Base-by-base conservation (phyloP, 1,140 invertebrate genomes). In the Samia ricini region DNA sequence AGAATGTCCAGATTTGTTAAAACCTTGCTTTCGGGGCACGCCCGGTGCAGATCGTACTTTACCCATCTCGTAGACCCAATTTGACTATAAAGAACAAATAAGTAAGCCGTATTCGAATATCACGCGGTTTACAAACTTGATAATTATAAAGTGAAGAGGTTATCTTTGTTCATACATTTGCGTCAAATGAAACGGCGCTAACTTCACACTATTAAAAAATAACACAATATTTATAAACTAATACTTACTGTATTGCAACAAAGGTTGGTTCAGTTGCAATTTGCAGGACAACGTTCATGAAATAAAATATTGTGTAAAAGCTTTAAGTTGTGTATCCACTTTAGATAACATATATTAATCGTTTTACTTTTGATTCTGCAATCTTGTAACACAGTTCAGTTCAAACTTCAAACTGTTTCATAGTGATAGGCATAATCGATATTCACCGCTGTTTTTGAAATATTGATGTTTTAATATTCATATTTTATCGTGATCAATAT, bases 1-100 rank as follows among this genome's bases (percentile, higher is more conserved):
- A 54, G 96, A 97, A 89, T 97, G 96, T 20, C 92, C 93, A 29
- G 95, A 95, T 70, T 93, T 93, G 74, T 96, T 96, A 72, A 96
- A 94, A 10, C 95, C 95, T 91, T 96, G 92, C 72, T 94, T 95
- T 3, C 95, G 93, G 83, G 95, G 95, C 15, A 93, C 90, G 60
- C 95, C 94, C 69, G 92, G 83, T 3, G 91, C 85, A 58, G 93
- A 94, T 61, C 93, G 92, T 76, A 94, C 93, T 91, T 96, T 96
- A 24, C 93, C 92, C 95, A 96, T 96, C 57, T 55, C 90, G 7
- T 22, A 63, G 50, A 42, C 55, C 36, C 58, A 68, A 33, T 26
- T 58, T 18, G 0, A 15, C 6, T 52, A 12, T 52, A 52, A 20
- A 6, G n/a, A 52, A 52, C 2, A 22, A 52, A 52, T 12, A 21